A percentile compares a stretch with the other conserved stretches of the same genome.
Conservation (phyloP, 2,113 vertebrate species). For the Oreochromis tanganicae region DNA sequence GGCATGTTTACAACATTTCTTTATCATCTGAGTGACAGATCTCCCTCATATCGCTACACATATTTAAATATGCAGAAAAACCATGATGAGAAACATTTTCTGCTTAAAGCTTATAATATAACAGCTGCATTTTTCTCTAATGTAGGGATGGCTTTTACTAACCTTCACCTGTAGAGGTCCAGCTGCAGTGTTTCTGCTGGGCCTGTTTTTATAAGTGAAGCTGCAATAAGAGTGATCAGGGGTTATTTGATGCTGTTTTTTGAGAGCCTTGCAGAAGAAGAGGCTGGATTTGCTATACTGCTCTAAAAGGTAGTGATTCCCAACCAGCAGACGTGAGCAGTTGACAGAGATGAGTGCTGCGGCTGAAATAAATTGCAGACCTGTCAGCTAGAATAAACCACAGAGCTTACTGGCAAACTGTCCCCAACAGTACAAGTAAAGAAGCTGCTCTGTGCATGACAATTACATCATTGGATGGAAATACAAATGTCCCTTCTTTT, state of each 20-base stretch:
- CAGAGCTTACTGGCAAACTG: conserved; percentile 14
- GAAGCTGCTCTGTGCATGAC: not conserved
- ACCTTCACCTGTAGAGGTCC: not conserved
- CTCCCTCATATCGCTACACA: not conserved
- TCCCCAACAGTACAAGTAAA: conserved; percentile 1
- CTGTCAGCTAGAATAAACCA: conserved; percentile 51
- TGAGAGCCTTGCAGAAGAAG: not conserved
- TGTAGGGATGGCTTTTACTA: not conserved
- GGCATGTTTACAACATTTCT: not conserved
- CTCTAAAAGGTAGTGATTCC: conserved; percentile 33
- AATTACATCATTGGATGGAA: conserved; percentile 16
- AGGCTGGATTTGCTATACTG: not conserved
- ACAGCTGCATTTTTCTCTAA: not conserved
- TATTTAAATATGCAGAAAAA: not conserved
- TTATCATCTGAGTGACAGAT: not conserved
- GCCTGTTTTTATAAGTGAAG: not conserved
- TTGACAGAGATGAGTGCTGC: conserved; percentile 44
- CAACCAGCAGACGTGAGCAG: conserved; percentile 27
- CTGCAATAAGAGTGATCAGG: conserved; percentile 9
- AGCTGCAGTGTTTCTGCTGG: not conserved
- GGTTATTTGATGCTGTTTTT: conserved; percentile 24
- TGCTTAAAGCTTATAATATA: not conserved
- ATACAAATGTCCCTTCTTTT: not conserved
- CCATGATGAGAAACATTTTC: not conserved
- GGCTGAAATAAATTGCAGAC: conserved; percentile 38